Percentiles rank a stretch among this genome's conserved stretches.
These are phyloP conservation scores for Smutsia temminckii DNA, from an alignment of 2,797 vertebrate species.

Conservation along the genomic window DNA sequence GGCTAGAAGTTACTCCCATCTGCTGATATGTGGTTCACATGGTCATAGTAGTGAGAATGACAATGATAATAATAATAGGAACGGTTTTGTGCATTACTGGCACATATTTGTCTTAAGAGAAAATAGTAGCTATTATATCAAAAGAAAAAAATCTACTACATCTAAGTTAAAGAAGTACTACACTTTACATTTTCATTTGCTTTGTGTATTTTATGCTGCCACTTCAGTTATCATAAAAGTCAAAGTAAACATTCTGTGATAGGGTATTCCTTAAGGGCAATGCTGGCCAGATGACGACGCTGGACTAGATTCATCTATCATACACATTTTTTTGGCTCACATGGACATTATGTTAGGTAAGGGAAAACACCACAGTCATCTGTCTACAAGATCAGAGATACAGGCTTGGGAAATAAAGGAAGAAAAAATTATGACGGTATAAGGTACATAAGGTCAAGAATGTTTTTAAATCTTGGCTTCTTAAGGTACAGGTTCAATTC, in stretches of 20 bases:
- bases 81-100: background rate
- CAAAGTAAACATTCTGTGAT: background rate
- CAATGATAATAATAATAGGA: background rate
- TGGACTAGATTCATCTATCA: background rate
- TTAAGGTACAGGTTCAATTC: constrained; percentile 63
- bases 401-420: constrained; percentile 18
- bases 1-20: background rate
- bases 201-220: background rate
- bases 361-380: constrained; percentile 27
- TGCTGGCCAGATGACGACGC: background rate
- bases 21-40: background rate
- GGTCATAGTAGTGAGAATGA: background rate
- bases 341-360: background rate
- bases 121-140: background rate
- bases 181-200: background rate
- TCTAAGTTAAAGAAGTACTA: background rate
- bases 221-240: background rate
- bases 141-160: background rate
- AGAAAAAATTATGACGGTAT: constrained; percentile 42
- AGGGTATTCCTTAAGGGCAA: background rate
- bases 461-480: constrained; percentile 71
- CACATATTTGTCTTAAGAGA: background rate
- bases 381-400: constrained; percentile 29
- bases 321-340: background rate
- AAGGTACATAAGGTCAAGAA: constrained; percentile 59